Base-by-base conservation (phyloP, 2,113 vertebrate genomes). In the Nothoprocta pentlandii region DNA sequence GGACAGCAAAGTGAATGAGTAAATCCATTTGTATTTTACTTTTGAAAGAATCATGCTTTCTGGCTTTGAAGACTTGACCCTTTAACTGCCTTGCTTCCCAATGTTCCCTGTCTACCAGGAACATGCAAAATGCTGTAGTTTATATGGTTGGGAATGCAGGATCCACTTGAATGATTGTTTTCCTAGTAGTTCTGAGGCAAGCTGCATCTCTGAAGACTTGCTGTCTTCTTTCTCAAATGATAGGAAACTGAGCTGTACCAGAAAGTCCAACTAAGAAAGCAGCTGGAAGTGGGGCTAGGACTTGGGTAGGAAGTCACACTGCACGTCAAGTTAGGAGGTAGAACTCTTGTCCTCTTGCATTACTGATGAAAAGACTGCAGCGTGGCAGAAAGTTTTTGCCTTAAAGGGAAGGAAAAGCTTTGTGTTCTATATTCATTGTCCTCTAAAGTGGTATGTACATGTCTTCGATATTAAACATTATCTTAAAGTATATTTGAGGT, bases 1-100 rank as follows among this genome's bases (percentile, higher is more conserved):
- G 81, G 96, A 98, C 17, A 94, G 92, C 82, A 95, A 87, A 96
- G 66, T 39, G 7, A 96, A 89, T 34, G 69, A 96, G 34, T 97
- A 95, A 95, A 90, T 68, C 23, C 1, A 8, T 75, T 66, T 53
- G 81, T 76, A 85, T 66, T 84, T 76, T 80, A 30, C 64, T 71
- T 80, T 20, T 76, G n/a, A n/a, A 13, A 10, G 17, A 39, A n/a
- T 80, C 0, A 8, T 39, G 32, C 75, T 51, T 87, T 75, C 25
- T 86, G 34, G 25, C 56, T 91, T 90, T 51, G 44, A 85, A 81
- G 68, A 56, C 25, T 2, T 89, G 54, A 59, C 36, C 63, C 20
- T 71, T 66, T 74, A 85, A 54, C n/a, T 64, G 12, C 22, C 28
- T 77, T 63, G 36, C 81, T 93, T 80, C 41, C 10, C 5, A 49